Conservation (phyloP, 2,888 invertebrate genomes). For the Clusia tigrina region DNA sequence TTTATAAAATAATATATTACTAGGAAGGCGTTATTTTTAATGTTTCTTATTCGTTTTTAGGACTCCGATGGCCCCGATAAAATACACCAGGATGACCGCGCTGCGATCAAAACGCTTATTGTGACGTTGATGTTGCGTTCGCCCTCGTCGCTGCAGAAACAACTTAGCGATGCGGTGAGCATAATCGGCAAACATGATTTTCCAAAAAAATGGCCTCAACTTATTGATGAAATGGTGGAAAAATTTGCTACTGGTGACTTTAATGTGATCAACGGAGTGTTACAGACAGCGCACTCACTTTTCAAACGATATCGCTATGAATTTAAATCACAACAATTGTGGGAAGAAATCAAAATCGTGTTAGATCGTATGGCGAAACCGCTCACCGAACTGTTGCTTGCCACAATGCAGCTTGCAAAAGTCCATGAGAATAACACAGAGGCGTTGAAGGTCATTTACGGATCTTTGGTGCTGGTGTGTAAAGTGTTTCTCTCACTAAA, state of each 20-base stretch:
- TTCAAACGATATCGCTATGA: constrained; percentile 96
- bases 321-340: constrained; percentile 92
- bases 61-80: constrained; percentile 79
- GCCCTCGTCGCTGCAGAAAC: constrained; percentile 89
- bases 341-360: constrained; percentile 97
- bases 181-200: constrained; percentile 98
- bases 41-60: constrained; percentile 47
- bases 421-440: constrained; percentile 81
- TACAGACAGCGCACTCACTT: constrained; percentile 94
- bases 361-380: constrained; percentile 93
- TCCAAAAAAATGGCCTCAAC: constrained; percentile 93
- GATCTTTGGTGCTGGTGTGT: constrained; percentile 85
- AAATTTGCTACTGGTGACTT: constrained; percentile 93
- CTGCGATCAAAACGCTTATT: constrained; percentile 83
- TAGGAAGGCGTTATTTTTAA: not conserved
- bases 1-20: no score
- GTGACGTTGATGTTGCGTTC: constrained; percentile 93
- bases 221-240: constrained; percentile 92
- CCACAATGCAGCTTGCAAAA: constrained; percentile 82
- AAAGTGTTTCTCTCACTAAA: constrained; percentile 98
- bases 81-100: constrained; percentile 82
- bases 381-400: constrained; percentile 90
- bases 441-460: constrained; percentile 86
- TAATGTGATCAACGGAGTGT: constrained; percentile 91
- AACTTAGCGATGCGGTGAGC: constrained; percentile 93